phyloP scores from a whole-genome alignment of 2,113 vertebrate species.

The Arvicanthis niloticus region DNA sequence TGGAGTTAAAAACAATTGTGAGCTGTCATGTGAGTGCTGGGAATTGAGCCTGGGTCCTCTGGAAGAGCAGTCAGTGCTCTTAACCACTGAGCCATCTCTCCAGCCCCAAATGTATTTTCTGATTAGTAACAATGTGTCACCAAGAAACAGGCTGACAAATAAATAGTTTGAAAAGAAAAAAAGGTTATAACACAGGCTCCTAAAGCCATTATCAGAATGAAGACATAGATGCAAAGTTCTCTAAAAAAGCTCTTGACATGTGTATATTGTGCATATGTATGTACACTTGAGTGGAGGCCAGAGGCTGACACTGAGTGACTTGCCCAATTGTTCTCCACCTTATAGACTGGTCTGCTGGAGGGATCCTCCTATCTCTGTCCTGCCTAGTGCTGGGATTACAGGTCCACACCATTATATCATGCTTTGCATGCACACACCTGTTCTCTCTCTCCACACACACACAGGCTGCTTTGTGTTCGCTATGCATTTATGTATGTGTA shows the following conservation, averaged over 20 bases:
- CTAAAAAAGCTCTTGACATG: background rate
- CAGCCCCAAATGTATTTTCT: background rate
- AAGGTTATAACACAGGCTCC: background rate
- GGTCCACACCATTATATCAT: background rate
- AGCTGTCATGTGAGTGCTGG: background rate
- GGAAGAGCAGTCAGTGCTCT: background rate
- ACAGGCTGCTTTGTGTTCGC: background rate
- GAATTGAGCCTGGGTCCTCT: background rate
- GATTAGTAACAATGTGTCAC: background rate
- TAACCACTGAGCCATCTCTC: background rate
- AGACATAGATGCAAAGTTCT: background rate
- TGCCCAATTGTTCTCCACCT: no score
- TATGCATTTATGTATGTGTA: background rate
- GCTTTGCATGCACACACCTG: background rate
- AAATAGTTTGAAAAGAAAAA: background rate
- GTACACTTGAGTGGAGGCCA: background rate
- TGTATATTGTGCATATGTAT: background rate
- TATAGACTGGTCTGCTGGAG: background rate
- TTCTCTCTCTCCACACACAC: no score
- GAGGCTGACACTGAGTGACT: background rate
- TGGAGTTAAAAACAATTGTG: background rate
- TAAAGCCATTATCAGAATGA: background rate
- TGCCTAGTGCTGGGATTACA: background rate
- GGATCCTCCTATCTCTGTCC: background rate
- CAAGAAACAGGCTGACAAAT: background rate